These are phyloP conservation scores for Hydrotaea cyrtoneurina DNA, from an alignment of 2,888 invertebrate genomes.

Conservation along the genomic window DNA sequence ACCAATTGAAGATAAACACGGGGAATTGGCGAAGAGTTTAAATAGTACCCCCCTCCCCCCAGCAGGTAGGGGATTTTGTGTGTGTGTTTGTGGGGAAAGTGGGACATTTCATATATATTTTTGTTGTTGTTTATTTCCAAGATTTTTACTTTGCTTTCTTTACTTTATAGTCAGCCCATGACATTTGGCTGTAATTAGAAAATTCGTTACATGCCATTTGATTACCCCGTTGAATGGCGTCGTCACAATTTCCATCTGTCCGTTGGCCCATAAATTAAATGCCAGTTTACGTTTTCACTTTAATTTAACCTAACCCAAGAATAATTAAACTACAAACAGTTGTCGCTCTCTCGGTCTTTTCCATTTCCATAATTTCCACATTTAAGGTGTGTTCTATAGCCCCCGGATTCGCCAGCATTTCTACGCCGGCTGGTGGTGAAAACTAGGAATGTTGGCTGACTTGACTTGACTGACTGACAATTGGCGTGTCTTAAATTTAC, in stretches of 20 bases:
- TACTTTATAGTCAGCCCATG: background rate
- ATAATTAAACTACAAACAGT: conserved; percentile 21
- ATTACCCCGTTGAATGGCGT: background rate
- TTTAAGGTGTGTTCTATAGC: conserved; percentile 12
- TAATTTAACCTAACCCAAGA: conserved; percentile 45
- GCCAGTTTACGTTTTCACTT: conserved; percentile 8
- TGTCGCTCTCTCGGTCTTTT: background rate
- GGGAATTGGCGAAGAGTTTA: background rate
- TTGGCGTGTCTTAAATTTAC: conserved; percentile 64
- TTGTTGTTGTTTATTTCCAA: background rate
- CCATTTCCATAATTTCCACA: conserved; percentile 20
- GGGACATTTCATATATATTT: background rate
- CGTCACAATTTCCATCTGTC: background rate
- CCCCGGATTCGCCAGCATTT: no score
- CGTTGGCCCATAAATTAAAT: conserved; percentile 4
- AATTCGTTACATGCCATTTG: background rate
- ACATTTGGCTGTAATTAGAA: background rate
- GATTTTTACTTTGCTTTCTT: background rate
- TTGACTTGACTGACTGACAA: conserved; percentile 35
- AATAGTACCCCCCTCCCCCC: no score
- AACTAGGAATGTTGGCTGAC: background rate
- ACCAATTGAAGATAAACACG: no score
- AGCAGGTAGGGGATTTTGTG: background rate
- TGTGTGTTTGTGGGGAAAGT: no score
- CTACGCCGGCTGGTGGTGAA: no score